Percentiles rank a stretch among this genome's conserved stretches.
These are phyloP conservation scores for Callitettix versicolor DNA, from an alignment of 1,140 invertebrate genomes.

Conservation along the genomic window DNA sequence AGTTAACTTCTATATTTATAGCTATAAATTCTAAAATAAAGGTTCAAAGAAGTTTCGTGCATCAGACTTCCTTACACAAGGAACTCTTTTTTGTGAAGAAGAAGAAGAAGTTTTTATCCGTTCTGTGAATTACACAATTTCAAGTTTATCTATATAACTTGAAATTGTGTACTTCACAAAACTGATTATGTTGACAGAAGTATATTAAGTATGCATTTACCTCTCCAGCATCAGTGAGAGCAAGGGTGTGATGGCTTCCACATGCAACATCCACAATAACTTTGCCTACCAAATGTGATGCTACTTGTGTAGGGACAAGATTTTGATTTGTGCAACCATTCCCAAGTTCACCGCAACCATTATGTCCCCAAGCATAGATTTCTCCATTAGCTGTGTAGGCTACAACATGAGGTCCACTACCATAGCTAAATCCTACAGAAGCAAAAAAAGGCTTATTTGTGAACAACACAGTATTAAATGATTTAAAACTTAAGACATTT, in stretches of 20 bases:
- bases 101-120: too few species aligned
- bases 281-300: slow-evolving; percentile 37
- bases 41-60: too few species aligned
- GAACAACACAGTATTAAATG: not conserved
- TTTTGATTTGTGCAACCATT: slow-evolving; percentile 48
- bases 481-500: not conserved
- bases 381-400: slow-evolving; percentile 47
- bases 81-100: too few species aligned
- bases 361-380: slow-evolving; percentile 56
- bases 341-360: slow-evolving; percentile 51
- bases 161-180: too few species aligned
- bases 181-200: too few species aligned
- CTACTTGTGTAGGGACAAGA: slow-evolving; percentile 38
- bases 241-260: slow-evolving; percentile 53
- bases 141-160: too few species aligned
- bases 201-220: too few species aligned
- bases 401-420: slow-evolving; percentile 53
- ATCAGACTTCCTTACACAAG: too few species aligned
- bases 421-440: slow-evolving; percentile 47
- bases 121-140: too few species aligned
- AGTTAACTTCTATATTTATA: too few species aligned
- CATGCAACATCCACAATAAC: slow-evolving; percentile 45
- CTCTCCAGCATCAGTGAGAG: slow-evolving; percentile 47
- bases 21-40: too few species aligned
- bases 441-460: not conserved